Conservation (phyloP, 2,113 vertebrate species). For the Hippocampus mohnikei region DNA sequence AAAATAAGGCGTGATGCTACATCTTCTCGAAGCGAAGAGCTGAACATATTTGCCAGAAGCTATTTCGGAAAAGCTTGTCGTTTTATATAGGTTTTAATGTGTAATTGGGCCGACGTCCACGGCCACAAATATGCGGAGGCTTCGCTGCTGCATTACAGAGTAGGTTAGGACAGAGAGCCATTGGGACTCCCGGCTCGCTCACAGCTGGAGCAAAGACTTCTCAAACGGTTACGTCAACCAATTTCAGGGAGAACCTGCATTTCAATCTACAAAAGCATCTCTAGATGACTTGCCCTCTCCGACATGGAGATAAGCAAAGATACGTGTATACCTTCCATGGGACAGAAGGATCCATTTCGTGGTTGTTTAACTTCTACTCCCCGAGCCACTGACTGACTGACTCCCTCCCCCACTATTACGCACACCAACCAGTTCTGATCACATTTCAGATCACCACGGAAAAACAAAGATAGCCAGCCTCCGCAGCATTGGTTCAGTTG, state of each 20-base stretch:
- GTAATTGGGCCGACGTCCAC: constrained; percentile 33
- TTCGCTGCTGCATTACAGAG: constrained; percentile 17
- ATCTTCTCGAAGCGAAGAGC: constrained; percentile 2
- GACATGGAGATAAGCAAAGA: constrained; percentile 1
- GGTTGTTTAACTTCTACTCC: constrained; percentile 32
- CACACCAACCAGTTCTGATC: constrained; percentile 54
- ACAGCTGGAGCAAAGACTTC: constrained; percentile 10
- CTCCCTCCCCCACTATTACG: constrained; percentile 49
- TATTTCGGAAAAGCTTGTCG: constrained; percentile 25
- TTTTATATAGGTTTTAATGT: constrained; percentile 22
- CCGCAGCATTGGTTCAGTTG: constrained; percentile 58
- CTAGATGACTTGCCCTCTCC: not conserved
- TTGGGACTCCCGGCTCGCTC: constrained; percentile 16
- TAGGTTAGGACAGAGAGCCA: constrained; percentile 22
- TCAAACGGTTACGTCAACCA: constrained; percentile 25
- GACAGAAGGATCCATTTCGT: constrained; percentile 22
- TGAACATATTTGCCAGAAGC: constrained; percentile 14
- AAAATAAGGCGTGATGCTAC: not conserved
- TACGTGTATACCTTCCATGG: constrained; percentile 1
- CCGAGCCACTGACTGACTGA: constrained; percentile 18
- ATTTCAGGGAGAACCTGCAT: constrained; percentile 19
- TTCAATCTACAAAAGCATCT: constrained; percentile 28
- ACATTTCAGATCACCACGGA: constrained; percentile 71
- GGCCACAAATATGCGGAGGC: constrained; percentile 47
- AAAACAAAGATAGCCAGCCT: constrained; percentile 65